Conservation (phyloP, 2,113 vertebrate genomes). For the Daphoenositta chrysoptera region DNA sequence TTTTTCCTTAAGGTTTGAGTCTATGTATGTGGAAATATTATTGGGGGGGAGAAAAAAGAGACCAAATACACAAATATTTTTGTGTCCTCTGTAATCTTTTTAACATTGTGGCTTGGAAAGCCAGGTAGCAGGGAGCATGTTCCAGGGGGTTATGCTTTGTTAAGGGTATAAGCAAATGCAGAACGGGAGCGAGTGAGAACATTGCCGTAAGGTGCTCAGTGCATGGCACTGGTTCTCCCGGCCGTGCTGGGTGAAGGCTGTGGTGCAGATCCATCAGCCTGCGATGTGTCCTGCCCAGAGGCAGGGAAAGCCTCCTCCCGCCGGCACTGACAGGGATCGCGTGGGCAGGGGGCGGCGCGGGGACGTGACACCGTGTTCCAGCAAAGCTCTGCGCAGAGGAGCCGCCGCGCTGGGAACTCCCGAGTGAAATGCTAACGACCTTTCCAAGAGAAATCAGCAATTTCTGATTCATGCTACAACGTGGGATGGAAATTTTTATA, state of each 20-base stretch:
- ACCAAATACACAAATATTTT: not conserved
- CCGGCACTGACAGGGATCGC: not conserved
- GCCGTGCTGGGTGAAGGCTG: not conserved
- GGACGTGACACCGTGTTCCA: not conserved
- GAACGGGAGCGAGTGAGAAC: not conserved
- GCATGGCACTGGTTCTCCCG: fast-evolving
- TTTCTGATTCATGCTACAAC: not conserved
- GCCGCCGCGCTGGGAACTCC: not conserved
- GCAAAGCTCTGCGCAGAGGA: not conserved
- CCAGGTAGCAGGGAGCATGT: not conserved
- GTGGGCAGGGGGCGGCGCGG: not conserved
- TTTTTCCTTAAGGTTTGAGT: not conserved
- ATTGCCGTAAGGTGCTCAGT: not conserved
- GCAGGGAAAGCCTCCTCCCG: not conserved
- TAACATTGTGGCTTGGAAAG: not conserved
- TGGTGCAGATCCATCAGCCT: not conserved
- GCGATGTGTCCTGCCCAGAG: not conserved
- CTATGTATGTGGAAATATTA: not conserved
- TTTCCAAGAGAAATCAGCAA: not conserved
- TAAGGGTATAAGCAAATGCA: not conserved
- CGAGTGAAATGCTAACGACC: not conserved
- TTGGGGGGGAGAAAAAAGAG: not conserved
- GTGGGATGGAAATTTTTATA: not conserved
- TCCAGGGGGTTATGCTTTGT: not conserved
- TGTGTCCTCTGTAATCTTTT: not conserved